Base-by-base conservation (phyloP, 2,888 invertebrate genomes). In the Lamellibrachia satsuma region DNA sequence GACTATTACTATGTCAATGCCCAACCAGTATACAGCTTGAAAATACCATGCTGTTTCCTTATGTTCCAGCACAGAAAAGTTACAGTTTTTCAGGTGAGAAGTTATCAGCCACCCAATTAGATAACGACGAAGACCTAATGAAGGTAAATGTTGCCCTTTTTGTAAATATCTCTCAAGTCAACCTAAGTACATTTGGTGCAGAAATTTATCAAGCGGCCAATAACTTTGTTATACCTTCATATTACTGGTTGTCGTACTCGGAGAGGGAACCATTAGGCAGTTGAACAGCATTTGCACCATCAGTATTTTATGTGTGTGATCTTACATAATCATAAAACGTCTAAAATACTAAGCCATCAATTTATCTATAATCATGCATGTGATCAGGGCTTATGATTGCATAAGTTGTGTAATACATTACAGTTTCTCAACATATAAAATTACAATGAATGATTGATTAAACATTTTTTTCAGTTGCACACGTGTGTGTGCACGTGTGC, bases 61-160 rank as follows among this genome's bases (percentile, higher is more conserved):
- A 27, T 55, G 55, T 55, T 91, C 52, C 91, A 92, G 92, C 92
- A 22, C 90, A 92, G 91, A 92, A 92, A 60, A 92, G 91, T 55
- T 92, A 92, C 52, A 91, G 91, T 22, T 92, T 92, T 91, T 57
- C 91, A 11, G 52, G 57, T n/a, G 51, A 51, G 15, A 90, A 92
- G n/a, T 39, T 51, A 15, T 55, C 90, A 75, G 22, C 6, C 27
- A 39, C 39, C 6, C 90, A 39, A 6, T 57, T 91, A 27, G 92
- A 91, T 15, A 51, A 57, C 51, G 39, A 75, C 11, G 92, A 92
- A 39, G 92, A 91, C 27, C 91, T 92, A n/a, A 90, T 92, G 51
- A 92, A 92, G 52, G 92, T 92, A 92, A 92, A 55, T 75, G 11
- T 27, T 91, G 39, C 90, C 1, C 51, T 9, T 91, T 91, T 91